Evolutionary conservation across 2,888 invertebrate genomes (phyloP).

Genomic region (Crepidodera aurea): DNA sequence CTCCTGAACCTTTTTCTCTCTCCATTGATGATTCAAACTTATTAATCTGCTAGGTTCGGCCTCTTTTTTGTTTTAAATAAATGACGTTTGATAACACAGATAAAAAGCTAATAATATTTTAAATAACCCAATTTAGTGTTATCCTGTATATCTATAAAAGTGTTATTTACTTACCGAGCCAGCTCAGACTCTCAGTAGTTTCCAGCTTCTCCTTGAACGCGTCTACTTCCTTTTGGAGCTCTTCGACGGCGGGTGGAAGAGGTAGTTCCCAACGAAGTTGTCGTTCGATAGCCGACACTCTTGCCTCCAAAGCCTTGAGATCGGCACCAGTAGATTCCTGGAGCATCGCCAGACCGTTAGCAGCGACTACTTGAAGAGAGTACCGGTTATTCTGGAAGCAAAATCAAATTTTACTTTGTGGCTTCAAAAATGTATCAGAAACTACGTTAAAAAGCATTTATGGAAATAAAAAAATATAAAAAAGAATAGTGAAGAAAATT

Average conservation of each 20-base stretch:
- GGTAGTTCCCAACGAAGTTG: constrained; percentile 66
- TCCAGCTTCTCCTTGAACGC: constrained; percentile 68
- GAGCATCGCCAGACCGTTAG: constrained; percentile 60
- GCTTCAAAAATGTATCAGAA: not conserved
- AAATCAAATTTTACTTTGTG: not conserved
- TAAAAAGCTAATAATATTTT: no score
- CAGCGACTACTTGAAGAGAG: constrained; percentile 58
- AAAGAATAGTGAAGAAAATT: no score
- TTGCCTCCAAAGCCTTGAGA: constrained; percentile 66
- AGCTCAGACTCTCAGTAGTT: constrained; percentile 69
- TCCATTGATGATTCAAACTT: no score
- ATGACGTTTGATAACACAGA: no score
- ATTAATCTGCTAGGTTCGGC: no score
- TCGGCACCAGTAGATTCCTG: constrained; percentile 61
- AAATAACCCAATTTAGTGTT: no score
- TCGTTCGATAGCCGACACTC: constrained; percentile 67
- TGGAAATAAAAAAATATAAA: no score
- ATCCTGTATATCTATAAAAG: no score
- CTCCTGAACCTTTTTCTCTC: no score
- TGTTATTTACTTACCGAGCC: constrained; percentile 65
- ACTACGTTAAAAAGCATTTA: no score
- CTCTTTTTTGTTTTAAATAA: no score
- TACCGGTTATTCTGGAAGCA: constrained; percentile 38
- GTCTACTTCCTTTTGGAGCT: constrained; percentile 68
- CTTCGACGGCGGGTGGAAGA: constrained; percentile 65